Evolutionary conservation across 2,113 vertebrate genomes (phyloP).

Genomic region (Cynoglossus semilaevis): DNA sequence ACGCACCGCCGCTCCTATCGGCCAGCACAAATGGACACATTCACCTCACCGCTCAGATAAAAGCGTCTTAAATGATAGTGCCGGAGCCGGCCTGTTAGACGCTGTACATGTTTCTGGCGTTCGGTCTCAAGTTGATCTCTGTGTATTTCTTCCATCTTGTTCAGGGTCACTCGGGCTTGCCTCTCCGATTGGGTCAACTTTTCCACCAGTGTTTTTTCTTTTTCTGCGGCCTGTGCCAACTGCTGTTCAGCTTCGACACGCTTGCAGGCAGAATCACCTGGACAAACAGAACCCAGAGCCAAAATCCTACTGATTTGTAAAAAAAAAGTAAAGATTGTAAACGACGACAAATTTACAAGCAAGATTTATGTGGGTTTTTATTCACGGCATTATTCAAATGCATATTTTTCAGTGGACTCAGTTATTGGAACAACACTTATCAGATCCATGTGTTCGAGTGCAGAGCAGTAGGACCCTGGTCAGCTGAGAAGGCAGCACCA

Average conservation of each 20-base stretch:
- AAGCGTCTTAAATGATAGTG: not conserved
- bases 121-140: conserved; percentile 72
- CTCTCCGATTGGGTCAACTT: conserved; percentile 67
- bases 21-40: conserved; percentile 11
- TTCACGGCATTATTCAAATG: conserved; percentile 21
- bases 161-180: conserved; percentile 64
- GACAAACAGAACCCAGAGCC: conserved; percentile 19
- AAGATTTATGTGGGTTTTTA: conserved; percentile 18
- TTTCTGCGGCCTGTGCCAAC: conserved; percentile 54
- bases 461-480: conserved; percentile 47
- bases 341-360: not conserved
- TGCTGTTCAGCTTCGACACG: conserved; percentile 65
- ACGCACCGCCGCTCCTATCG: conserved; percentile 68
- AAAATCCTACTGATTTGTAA: conserved; percentile 5
- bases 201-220: conserved; percentile 58
- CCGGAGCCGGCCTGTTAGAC: not conserved
- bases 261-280: conserved; percentile 65
- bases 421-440: conserved; percentile 43
- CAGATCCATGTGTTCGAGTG: conserved; percentile 50
- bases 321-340: not conserved
- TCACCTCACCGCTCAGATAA: conserved; percentile 1
- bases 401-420: conserved; percentile 30
- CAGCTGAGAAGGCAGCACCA: conserved; percentile 61
- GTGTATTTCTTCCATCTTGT: conserved; percentile 65
- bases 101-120: conserved; percentile 72